A percentile compares a stretch with the other conserved stretches of the same genome.
Conservation (phyloP, 1,140 invertebrate genomes). For the Camponotus vicinus region DNA sequence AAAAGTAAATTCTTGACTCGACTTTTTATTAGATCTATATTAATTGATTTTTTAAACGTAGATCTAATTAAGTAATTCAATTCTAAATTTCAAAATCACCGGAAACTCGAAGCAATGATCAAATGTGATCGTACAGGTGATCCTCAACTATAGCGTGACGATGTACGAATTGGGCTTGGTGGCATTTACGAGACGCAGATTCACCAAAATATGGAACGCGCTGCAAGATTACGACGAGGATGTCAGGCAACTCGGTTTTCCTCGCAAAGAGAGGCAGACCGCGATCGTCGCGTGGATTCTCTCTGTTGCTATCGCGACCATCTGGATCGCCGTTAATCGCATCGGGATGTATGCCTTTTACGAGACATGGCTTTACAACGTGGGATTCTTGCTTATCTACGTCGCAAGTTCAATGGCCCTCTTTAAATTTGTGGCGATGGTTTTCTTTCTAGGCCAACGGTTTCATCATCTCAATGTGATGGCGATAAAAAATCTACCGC, state of each 20-base stretch:
- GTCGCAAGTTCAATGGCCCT: slow-evolving; percentile 72
- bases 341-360: slow-evolving; percentile 78
- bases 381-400: slow-evolving; percentile 78
- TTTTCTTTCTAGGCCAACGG: slow-evolving; percentile 76
- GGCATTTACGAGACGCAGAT: slow-evolving; percentile 62
- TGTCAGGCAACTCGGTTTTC: slow-evolving; percentile 72
- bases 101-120: background rate
- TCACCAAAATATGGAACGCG: slow-evolving; percentile 78
- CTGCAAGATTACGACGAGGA: slow-evolving; percentile 79
- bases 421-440: slow-evolving; percentile 78
- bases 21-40: background rate
- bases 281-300: slow-evolving; percentile 72
- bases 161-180: slow-evolving; percentile 67
- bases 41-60: background rate
- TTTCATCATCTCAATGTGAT: slow-evolving; percentile 79
- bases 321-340: slow-evolving; percentile 77
- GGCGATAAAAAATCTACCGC: slow-evolving; percentile 60
- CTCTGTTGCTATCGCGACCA: slow-evolving; percentile 41
- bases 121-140: slow-evolving; percentile 68
- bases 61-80: background rate
- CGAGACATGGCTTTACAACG: slow-evolving; percentile 75
- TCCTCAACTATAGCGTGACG: slow-evolving; percentile 74
- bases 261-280: slow-evolving; percentile 70
- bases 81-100: background rate
- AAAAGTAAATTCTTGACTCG: background rate